These are phyloP conservation scores for Chydorus sphaericus DNA, from an alignment of 2,888 invertebrate species.

Conservation along the genomic window DNA sequence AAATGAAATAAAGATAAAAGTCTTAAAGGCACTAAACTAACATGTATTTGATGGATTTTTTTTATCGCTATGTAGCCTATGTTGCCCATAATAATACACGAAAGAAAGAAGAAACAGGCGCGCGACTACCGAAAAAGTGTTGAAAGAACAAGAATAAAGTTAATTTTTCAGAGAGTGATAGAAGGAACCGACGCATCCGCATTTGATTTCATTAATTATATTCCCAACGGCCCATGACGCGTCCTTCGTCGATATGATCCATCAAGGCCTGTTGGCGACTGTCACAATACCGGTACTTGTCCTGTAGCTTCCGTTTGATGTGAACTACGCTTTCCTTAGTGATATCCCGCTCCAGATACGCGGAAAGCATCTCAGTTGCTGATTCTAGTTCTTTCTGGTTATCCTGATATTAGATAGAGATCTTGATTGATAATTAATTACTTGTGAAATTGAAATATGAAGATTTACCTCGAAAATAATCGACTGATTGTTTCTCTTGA, in stretches of 20 bases:
- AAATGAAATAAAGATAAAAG: too few species aligned
- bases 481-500: slow-evolving; percentile 95
- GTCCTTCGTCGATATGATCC: slow-evolving; percentile 96
- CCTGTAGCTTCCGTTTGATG: slow-evolving; percentile 97
- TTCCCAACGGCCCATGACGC: slow-evolving; percentile 97
- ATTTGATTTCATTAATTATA: slow-evolving; percentile 51
- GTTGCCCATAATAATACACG: too few species aligned
- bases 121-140: too few species aligned
- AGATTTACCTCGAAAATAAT: slow-evolving; percentile 73
- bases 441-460: background rate
- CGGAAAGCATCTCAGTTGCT: slow-evolving; percentile 91
- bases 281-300: slow-evolving; percentile 98
- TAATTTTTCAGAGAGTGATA: too few species aligned
- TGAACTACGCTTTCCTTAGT: slow-evolving; percentile 92
- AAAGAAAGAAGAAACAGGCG: too few species aligned
- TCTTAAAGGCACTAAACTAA: too few species aligned
- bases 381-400: slow-evolving; percentile 96
- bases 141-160: too few species aligned
- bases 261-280: slow-evolving; percentile 86
- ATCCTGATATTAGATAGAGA: slow-evolving; percentile 38
- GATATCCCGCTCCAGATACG: slow-evolving; percentile 94
- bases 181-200: too few species aligned
- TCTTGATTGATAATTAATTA: background rate
- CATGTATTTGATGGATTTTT: too few species aligned
- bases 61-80: too few species aligned